Conservation (phyloP, 2,888 invertebrate species). For the Ischnus inquisitorius region DNA sequence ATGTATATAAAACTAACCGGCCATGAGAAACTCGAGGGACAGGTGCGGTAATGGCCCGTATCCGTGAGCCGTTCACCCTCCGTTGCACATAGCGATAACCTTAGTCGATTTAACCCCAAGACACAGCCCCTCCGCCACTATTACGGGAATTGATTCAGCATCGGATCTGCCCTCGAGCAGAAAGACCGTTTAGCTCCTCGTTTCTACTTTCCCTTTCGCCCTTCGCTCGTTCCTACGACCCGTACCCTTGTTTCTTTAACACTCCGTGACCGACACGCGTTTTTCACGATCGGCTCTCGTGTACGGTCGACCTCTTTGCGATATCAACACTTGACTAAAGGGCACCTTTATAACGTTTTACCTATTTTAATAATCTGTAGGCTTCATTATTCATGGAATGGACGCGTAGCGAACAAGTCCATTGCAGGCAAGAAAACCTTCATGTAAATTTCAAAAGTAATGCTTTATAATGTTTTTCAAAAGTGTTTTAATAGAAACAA, state of each 20-base stretch:
- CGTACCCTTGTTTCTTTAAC: slow-evolving; percentile 15
- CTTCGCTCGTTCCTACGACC: slow-evolving; percentile 19
- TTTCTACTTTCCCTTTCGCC: slow-evolving; percentile 71
- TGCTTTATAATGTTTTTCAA: too few relatives aligned
- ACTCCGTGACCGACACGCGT: slow-evolving; percentile 3
- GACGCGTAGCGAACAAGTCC: too few relatives aligned
- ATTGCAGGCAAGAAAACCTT: too few relatives aligned
- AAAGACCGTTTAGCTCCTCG: slow-evolving; percentile 83
- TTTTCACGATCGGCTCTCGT: not conserved
- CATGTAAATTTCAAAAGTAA: too few relatives aligned
- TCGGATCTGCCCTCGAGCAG: slow-evolving; percentile 76
- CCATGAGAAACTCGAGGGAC: slow-evolving; percentile 78
- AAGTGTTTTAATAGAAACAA: slow-evolving; percentile 13
- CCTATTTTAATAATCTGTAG: not conserved
- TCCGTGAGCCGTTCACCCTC: slow-evolving; percentile 69
- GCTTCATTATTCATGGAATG: too few relatives aligned
- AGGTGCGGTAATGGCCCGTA: slow-evolving; percentile 84
- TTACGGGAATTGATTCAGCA: slow-evolving; percentile 84
- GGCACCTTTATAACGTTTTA: not conserved
- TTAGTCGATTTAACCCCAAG: slow-evolving; percentile 48
- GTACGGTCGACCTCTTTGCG: not conserved
- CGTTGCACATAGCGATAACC: slow-evolving; percentile 52
- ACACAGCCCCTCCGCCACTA: slow-evolving; percentile 76
- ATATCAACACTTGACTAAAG: slow-evolving; percentile 7
- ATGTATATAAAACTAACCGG: not conserved